These are phyloP conservation scores for Philypnodon macrostomus DNA, from an alignment of 2,797 vertebrate genomes.

Conservation along the genomic window DNA sequence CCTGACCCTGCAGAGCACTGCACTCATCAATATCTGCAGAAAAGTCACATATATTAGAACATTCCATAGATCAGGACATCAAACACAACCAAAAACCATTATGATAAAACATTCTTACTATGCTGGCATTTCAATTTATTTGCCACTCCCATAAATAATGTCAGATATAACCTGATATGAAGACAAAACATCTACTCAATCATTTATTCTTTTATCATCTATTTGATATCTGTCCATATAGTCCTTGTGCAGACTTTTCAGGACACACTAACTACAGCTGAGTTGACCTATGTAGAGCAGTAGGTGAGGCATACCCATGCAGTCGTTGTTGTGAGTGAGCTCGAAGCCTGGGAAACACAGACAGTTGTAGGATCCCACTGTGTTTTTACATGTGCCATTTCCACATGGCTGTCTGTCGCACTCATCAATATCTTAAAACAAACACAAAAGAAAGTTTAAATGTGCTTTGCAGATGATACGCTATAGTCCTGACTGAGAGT, in stretches of 20 bases:
- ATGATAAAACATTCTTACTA: not conserved
- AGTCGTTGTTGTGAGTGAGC: constrained; percentile 88
- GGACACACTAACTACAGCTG: constrained; percentile 7
- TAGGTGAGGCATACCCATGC: constrained; percentile 81
- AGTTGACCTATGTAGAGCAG: constrained; percentile 8
- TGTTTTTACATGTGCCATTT: constrained; percentile 93
- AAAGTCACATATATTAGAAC: constrained; percentile 9
- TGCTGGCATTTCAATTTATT: not conserved
- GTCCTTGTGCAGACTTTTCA: constrained; percentile 9
- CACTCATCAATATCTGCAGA: constrained; percentile 91
- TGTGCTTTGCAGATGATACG: not conserved
- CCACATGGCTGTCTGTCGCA: constrained; percentile 89
- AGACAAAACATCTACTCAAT: not conserved
- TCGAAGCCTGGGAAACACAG: constrained; percentile 92
- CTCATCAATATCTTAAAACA: constrained; percentile 84
- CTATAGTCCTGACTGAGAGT: not conserved
- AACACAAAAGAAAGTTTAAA: not conserved
- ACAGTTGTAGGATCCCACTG: constrained; percentile 92
- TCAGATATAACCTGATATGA: not conserved
- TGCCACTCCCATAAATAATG: not conserved
- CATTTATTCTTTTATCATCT: too few relatives aligned
- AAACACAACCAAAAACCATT: not conserved
- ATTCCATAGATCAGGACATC: not conserved
- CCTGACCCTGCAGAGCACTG: constrained; percentile 83
- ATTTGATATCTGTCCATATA: constrained; percentile 9